phyloP scores from a whole-genome alignment of 2,113 vertebrate species.

The Phaethornis superciliosus region DNA sequence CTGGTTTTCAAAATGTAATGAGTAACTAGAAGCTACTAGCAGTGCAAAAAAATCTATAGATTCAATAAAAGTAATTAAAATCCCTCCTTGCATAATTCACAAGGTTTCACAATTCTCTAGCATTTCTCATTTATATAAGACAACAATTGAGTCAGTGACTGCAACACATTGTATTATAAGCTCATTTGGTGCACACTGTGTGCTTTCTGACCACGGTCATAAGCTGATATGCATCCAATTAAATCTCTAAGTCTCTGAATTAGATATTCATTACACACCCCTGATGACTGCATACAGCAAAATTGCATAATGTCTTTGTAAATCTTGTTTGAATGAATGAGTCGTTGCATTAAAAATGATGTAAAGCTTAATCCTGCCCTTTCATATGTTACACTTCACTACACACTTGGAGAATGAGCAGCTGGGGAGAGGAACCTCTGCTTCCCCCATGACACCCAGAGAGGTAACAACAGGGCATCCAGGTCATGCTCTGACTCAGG shows the following conservation, averaged over 20 bases:
- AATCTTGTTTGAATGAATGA: conserved; percentile 33
- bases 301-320: conserved; percentile 40
- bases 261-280: conserved; percentile 29
- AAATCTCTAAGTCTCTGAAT: neutral
- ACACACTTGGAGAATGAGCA: neutral
- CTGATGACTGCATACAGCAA: neutral
- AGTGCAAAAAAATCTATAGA: neutral
- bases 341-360: conserved; percentile 14
- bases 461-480: neutral
- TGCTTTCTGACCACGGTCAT: neutral
- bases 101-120: conserved; percentile 46
- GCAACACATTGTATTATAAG: neutral
- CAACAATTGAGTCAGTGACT: conserved; percentile 52
- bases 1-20: neutral
- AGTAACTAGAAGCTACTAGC: conserved; percentile 4
- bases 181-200: conserved; percentile 8
- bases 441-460: neutral
- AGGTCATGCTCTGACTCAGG: neutral
- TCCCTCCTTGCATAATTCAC: conserved; percentile 39
- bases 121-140: conserved; percentile 36
- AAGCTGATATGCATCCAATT: conserved; percentile 42
- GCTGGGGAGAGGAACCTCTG: neutral
- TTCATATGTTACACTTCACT: neutral
- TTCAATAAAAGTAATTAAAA: conserved; percentile 20
- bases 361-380: conserved; percentile 28